Evolutionary conservation across 2,888 invertebrate genomes (phyloP).

Genomic region (Ptychoptera albimana): DNA sequence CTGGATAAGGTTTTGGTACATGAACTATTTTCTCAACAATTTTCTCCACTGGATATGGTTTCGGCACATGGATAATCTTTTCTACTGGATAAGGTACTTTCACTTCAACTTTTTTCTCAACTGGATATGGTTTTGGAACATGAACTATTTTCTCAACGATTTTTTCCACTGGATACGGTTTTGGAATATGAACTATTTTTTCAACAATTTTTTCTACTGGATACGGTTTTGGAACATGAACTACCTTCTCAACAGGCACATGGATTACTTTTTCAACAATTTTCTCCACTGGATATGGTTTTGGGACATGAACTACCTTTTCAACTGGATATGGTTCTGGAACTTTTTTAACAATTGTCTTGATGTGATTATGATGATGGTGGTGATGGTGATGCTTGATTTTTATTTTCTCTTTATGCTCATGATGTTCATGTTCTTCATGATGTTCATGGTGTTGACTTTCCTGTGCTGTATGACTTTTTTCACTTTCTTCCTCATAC

Average conservation of each 20-base stretch:
- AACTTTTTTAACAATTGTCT: conserved; percentile 40
- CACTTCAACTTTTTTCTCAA: conserved; percentile 32
- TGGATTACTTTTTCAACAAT: conserved; percentile 21
- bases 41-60: conserved; percentile 18
- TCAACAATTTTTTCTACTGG: conserved; percentile 34
- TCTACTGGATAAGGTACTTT: conserved; percentile 34
- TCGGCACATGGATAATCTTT: conserved; percentile 27
- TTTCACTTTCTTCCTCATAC: conserved; percentile 11
- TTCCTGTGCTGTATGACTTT: conserved; percentile 12
- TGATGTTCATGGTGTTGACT: conserved; percentile 10
- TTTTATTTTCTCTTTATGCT: conserved; percentile 19
- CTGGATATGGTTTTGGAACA: conserved; percentile 31
- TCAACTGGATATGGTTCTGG: conserved; percentile 36
- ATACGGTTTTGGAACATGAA: conserved; percentile 37
- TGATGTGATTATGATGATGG: conserved; percentile 46
- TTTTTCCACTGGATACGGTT: conserved; percentile 14
- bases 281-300: conserved; percentile 27
- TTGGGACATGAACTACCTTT: conserved; percentile 27
- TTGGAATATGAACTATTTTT: conserved; percentile 27
- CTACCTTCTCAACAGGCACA: conserved; percentile 36
- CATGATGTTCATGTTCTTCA: conserved; percentile 11
- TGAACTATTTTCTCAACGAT: conserved; percentile 17
- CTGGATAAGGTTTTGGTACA: conserved; percentile 30
- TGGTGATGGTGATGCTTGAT: conserved; percentile 46
- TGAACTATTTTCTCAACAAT: conserved; percentile 28